Conservation (phyloP, 1,140 invertebrate genomes). For the Mycetomoellerius zeteki region DNA sequence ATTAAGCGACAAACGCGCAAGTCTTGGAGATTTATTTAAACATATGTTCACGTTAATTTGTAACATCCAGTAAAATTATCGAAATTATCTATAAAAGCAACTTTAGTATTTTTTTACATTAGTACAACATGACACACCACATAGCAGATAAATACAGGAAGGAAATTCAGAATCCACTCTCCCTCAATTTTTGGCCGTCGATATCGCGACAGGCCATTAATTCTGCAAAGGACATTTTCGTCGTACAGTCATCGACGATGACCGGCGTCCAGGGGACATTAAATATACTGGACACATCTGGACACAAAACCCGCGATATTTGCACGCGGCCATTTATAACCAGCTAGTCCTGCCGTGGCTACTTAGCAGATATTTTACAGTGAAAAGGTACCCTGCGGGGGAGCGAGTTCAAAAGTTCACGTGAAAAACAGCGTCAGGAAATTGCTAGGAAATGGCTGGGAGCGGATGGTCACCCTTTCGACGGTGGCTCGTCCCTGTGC, state of each 20-base stretch:
- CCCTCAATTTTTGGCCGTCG: not conserved
- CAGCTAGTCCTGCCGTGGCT: conserved; percentile 74
- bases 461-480: conserved; percentile 74
- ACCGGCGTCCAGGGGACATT: conserved; percentile 61
- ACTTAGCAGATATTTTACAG: conserved; percentile 83
- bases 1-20: conserved; percentile 30
- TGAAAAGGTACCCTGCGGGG: conserved; percentile 58
- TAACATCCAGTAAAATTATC: conserved; percentile 1
- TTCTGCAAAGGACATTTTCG: conserved; percentile 61
- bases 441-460: conserved; percentile 83
- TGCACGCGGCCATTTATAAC: conserved; percentile 82
- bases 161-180: not conserved
- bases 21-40: conserved; percentile 30
- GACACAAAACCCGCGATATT: conserved; percentile 78
- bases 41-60: conserved; percentile 4
- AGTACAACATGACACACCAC: no score
- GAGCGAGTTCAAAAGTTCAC: conserved; percentile 80
- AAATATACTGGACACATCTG: conserved; percentile 82
- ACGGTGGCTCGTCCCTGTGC: conserved; percentile 52
- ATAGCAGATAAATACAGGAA: not conserved
- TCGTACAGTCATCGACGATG: conserved; percentile 42
- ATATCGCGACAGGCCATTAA: conserved; percentile 67
- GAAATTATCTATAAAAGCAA: not conserved
- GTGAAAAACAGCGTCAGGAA: conserved; percentile 84
- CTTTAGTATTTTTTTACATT: not conserved